These are phyloP conservation scores for Phoenicopterus ruber DNA, from an alignment of 2,113 vertebrate species.

Conservation along the genomic window DNA sequence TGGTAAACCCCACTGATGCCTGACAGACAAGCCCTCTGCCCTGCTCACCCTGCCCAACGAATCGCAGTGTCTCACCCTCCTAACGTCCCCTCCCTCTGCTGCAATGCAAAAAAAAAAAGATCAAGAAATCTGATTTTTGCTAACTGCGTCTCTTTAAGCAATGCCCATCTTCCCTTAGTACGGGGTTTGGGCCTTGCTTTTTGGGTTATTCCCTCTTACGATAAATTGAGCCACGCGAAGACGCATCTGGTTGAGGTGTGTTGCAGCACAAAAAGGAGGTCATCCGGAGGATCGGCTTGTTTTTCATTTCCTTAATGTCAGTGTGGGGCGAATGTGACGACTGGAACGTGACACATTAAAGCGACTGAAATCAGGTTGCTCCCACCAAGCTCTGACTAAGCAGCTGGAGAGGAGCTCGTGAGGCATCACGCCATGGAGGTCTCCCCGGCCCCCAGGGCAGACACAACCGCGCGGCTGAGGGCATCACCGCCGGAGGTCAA, in stretches of 20 bases:
- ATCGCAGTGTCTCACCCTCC: fast-evolving
- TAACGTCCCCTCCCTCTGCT: neutral
- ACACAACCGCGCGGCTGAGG: fast-evolving
- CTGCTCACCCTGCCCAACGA: neutral
- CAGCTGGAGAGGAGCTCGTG: neutral
- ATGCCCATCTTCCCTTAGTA: neutral
- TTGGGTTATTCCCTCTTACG: neutral
- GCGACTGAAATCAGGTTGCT: constrained; percentile 22
- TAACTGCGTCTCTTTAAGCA: neutral
- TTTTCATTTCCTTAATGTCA: constrained; percentile 25
- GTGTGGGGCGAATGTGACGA: neutral
- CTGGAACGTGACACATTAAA: constrained; percentile 49
- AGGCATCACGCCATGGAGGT: neutral
- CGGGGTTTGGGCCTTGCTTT: neutral
- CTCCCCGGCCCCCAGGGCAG: neutral
- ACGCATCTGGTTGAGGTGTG: neutral
- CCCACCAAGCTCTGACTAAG: constrained; percentile 58
- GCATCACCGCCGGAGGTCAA: neutral
- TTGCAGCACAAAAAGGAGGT: neutral
- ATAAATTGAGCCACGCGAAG: neutral
- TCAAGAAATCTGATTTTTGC: neutral
- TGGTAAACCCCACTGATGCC: neutral
- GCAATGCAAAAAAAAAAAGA: neutral
- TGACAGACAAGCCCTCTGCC: neutral
- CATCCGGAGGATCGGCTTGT: neutral